phyloP scores from a whole-genome alignment of 2,888 invertebrate genomes.

The Drosophila lutescens region DNA sequence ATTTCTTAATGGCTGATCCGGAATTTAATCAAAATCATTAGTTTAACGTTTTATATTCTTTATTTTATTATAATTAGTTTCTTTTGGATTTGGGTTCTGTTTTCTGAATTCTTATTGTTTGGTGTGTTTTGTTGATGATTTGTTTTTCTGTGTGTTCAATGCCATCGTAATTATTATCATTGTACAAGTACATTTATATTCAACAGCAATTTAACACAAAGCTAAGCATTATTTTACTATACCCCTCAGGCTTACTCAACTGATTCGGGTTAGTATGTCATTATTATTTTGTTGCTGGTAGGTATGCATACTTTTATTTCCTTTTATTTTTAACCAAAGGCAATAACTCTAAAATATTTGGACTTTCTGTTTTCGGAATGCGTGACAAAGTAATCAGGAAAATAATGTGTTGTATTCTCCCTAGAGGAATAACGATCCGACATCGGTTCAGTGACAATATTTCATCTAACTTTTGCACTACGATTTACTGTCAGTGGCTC shows the following conservation, averaged over 20 bases:
- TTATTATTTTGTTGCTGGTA: conserved; percentile 12
- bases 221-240: conserved; percentile 81
- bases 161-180: conserved; percentile 65
- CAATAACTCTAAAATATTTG: conserved; percentile 11
- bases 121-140: conserved; percentile 18
- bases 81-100: conserved; percentile 49
- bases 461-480: conserved; percentile 71
- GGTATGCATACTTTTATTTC: not conserved
- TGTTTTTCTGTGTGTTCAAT: conserved; percentile 46
- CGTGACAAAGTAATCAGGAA: conserved; percentile 17
- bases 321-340: conserved; percentile 9
- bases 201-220: conserved; percentile 85
- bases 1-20: too few relatives aligned
- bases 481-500: conserved; percentile 41
- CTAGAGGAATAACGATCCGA: conserved; percentile 19
- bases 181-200: conserved; percentile 82
- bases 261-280: conserved; percentile 38
- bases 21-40: not conserved
- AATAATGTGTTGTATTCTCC: conserved; percentile 17
- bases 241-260: conserved; percentile 51
- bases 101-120: conserved; percentile 37
- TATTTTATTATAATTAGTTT: conserved; percentile 54
- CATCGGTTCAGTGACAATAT: conserved; percentile 51
- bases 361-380: conserved; percentile 11
- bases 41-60: conserved; percentile 50